phyloP scores from a whole-genome alignment of 2,113 vertebrate species.

The Ammodytes marinus region DNA sequence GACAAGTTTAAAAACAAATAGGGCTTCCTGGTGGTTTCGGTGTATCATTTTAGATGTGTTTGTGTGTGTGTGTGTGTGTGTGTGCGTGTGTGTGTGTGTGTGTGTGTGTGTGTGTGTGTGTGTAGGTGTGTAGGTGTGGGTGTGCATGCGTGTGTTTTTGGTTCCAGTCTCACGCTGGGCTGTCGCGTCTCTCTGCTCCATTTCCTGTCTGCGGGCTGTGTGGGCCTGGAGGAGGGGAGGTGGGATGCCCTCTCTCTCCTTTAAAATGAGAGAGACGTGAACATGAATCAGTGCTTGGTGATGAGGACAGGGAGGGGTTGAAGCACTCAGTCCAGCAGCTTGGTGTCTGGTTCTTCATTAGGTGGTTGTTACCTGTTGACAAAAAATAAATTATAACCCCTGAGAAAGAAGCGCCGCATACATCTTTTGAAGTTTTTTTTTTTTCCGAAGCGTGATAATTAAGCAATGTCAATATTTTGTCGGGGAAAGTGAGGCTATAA shows the following conservation, averaged over 20 bases:
- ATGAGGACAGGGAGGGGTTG: conserved; percentile 24
- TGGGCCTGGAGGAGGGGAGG: conserved; percentile 41
- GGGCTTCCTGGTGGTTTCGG: conserved; percentile 45
- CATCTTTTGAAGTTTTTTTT: conserved; percentile 22
- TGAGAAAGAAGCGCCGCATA: background rate
- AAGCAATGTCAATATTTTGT: conserved; percentile 11
- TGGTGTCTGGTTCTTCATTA: background rate
- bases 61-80: conserved; percentile 13
- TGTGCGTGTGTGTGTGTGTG: conserved; percentile 23
- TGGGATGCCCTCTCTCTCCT: conserved; percentile 12
- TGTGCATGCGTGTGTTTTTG: conserved; percentile 32
- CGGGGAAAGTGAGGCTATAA: conserved; percentile 6
- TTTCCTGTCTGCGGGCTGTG: conserved; percentile 70
- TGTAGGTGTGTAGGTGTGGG: conserved; percentile 40
- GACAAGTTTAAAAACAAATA: conserved; percentile 60
- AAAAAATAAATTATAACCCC: conserved; percentile 10
- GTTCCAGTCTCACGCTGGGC: conserved; percentile 74
- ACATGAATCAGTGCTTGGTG: conserved; percentile 42
- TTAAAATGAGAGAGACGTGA: conserved; percentile 45
- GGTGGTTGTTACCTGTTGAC: conserved; percentile 19
- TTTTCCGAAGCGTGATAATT: conserved; percentile 6
- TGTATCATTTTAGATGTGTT: conserved; percentile 45
- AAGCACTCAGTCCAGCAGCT: background rate
- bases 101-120: conserved; percentile 36
- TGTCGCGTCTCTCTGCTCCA: conserved; percentile 69